Evolutionary conservation across 2,113 vertebrate genomes (phyloP), one percentile per base, ranked within the genome.

Genomic region (Ia io): DNA sequence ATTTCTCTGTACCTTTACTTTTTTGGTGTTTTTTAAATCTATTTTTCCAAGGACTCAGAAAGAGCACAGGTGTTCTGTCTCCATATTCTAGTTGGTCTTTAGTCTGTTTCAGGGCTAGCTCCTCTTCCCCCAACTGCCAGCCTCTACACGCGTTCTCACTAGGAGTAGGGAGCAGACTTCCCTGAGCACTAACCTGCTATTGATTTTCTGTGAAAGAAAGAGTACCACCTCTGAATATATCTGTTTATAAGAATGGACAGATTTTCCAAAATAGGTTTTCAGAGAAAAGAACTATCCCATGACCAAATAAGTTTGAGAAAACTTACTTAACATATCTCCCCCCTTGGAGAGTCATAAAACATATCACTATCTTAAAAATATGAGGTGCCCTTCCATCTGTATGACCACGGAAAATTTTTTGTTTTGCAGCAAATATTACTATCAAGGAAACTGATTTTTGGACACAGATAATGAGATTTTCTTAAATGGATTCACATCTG

Each of bases 271-370:
- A 67, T 63, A 51, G 12, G 4, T 71, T 87, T 80, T 37, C 47
- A 80, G 18, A 70, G 71, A 70, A 67, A 63, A 78, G 77, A 93
- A 70, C 20, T 14, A 42, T 78, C 5, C 30, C 23, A 85, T 8
- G 44, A 69, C 47, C 56, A 96, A 53, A 10, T 37, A 88, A 59
- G 16, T 86, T 91, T 89, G 71, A 91, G 84, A 91, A 94, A 47
- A 42, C 70, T 51, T 84, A 92, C 30, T 90, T 83, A 69, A 8
- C 37, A 63, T n/a, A 32, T 78, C 4, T n/a, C 28, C 80, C 30
- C 5, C 88, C n/a, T 88, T 88, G 10, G n/a, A 90, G 53, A 91
- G 42, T 74, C 61, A 76, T 86, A 76, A 92, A 89, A 89, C 28
- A 82, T 47, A 59, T 20, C 63, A 67, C 1, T 32, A 79, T 61